Evolutionary conservation across 1,140 invertebrate genomes (phyloP), one percentile per base, ranked within the genome.

Genomic region (Grapholita molesta): DNA sequence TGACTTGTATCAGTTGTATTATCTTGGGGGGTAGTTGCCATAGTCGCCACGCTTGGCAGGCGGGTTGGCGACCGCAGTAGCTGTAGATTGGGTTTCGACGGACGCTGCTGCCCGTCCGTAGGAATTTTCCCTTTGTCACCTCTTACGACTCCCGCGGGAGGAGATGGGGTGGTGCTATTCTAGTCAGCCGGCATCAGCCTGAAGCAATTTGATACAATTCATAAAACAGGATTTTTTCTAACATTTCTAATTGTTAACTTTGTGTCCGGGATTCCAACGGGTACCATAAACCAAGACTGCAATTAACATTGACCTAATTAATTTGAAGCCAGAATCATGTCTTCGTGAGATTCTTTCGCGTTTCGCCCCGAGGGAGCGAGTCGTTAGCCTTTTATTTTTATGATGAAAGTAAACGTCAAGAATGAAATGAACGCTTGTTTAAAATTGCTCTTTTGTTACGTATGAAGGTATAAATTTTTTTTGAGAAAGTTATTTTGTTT

Each of bases 251-350:
- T 61, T 61, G 55, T 61, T 61, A 25, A 61, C 55, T 61, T 28
- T 48, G 42, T 21, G 42, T 48, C 28, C 15, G 55, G 55, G 55
- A 61, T 61, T 61, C 55, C 55, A 61, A 61, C 24, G 55, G 53
- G 55, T 28, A 15, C 55, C 5, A 61, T 61, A 61, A 61, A 61
- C 30, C 55, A 61, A 61, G 28, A 61, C 25, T 61, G 25, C 55
- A 61, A 61, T 61, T 61, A 61, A 61, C 55, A 61, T 61, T 61
- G 55, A 61, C 55, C 55, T 61, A 61, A 61, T 61, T 61, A 61
- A 61, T 61, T 61, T 61, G 28, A 61, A 61, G 25, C 55, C 55
- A n/a, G 24, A 61, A 61, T 30, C 42, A 48, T 48, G 42, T 48
- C 18, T 48, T 48, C 25, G 55, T 8, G 55, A 32, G 25, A 61